Evolutionary conservation across 2,113 vertebrate genomes (phyloP).

Genomic region (Macquaria ambigua): DNA sequence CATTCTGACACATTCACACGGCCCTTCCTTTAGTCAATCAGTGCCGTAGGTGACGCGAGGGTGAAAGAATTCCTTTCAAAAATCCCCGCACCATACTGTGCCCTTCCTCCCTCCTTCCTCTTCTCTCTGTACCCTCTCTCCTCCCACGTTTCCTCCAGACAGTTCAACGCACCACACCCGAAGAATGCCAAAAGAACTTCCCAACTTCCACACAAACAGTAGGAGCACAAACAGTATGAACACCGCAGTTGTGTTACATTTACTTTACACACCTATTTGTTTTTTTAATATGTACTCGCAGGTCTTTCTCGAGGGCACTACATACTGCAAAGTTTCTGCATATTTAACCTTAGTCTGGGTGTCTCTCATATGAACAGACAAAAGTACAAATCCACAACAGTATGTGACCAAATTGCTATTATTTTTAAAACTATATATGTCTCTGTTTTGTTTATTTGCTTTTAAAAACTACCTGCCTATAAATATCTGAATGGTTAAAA

Average conservation of each 20-base stretch:
- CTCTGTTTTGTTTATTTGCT: not conserved
- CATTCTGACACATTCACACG: slow-evolving; percentile 68
- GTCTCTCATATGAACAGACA: not conserved
- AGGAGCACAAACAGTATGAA: slow-evolving; percentile 41
- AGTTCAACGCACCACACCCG: slow-evolving; percentile 78
- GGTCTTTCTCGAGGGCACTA: slow-evolving; percentile 5
- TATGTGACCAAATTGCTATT: not conserved
- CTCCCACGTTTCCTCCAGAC: slow-evolving; percentile 81
- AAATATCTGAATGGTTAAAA: not conserved
- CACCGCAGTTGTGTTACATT: slow-evolving; percentile 23
- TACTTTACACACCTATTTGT: not conserved
- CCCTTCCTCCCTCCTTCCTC: slow-evolving; percentile 76
- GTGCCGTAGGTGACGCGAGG: slow-evolving; percentile 74
- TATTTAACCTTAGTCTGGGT: slow-evolving; percentile 23
- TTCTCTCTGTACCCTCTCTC: slow-evolving; percentile 66
- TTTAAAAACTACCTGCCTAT: not conserved
- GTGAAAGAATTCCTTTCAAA: slow-evolving; percentile 82
- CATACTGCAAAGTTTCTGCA: slow-evolving; percentile 41
- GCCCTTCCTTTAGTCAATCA: slow-evolving; percentile 72
- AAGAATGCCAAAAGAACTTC: slow-evolving; percentile 67
- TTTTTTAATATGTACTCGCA: not conserved
- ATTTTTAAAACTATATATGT: not conserved
- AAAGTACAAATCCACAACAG: not conserved
- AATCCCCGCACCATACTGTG: slow-evolving; percentile 66
- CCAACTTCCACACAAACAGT: slow-evolving; percentile 65